phyloP scores from a whole-genome alignment of 2,113 vertebrate species.

The Poeciliopsis prolifica region DNA sequence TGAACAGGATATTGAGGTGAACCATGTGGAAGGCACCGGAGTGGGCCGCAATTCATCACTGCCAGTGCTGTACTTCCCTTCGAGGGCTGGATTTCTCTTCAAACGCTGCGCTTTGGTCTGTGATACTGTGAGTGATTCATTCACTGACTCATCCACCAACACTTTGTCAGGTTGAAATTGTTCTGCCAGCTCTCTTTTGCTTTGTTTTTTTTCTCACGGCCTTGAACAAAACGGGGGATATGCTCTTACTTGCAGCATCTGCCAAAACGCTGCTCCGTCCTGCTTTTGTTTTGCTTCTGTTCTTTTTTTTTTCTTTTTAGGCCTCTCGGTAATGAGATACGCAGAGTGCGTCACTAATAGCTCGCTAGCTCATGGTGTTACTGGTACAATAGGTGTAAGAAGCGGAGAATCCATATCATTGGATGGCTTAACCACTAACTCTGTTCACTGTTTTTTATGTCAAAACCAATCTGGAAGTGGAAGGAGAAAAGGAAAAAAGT shows the following conservation, averaged over 20 bases:
- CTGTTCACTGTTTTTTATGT: neutral
- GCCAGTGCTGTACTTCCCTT: conserved; percentile 39
- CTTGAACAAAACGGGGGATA: conserved; percentile 48
- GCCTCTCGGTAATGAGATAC: conserved; percentile 41
- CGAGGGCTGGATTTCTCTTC: conserved; percentile 45
- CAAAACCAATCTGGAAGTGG: neutral
- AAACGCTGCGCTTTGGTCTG: conserved; percentile 53
- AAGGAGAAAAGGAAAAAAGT: neutral
- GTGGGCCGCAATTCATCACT: conserved; percentile 58
- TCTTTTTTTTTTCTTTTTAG: neutral
- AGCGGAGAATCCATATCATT: conserved; percentile 21
- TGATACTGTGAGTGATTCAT: conserved; percentile 59
- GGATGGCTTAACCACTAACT: neutral
- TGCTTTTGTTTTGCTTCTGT: conserved; percentile 48
- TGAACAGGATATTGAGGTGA: conserved; percentile 62
- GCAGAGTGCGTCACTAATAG: conserved; percentile 15
- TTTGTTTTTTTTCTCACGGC: conserved; percentile 42
- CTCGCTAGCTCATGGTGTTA: conserved; percentile 11
- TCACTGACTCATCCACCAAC: conserved; percentile 64
- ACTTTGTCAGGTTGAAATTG: conserved; percentile 66
- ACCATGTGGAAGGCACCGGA: conserved; percentile 55
- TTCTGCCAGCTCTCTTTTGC: conserved; percentile 59
- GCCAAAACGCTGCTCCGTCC: conserved; percentile 46
- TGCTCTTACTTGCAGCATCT: conserved; percentile 52
- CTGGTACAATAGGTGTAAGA: conserved; percentile 23